A percentile compares a stretch with the other conserved stretches of the same genome.
phyloP scores from a whole-genome alignment of 1,140 invertebrate species.

The Brachionus rotundiformis region DNA sequence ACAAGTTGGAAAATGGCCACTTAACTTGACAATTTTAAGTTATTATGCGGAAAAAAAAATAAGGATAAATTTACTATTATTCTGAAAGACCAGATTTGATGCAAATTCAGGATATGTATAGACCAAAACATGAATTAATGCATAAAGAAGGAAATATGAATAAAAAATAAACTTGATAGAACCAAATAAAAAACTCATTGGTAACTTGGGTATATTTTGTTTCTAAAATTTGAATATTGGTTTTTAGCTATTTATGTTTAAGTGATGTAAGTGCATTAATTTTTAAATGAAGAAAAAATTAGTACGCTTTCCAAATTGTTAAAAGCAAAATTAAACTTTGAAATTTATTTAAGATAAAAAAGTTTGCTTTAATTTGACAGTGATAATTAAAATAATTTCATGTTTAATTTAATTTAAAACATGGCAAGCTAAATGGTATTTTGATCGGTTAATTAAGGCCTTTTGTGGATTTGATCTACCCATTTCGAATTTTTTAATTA shows the following conservation, averaged over 20 bases:
- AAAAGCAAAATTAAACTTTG: slow-evolving; percentile 7
- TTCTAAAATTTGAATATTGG: not conserved
- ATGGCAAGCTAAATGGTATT: not conserved
- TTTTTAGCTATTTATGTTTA: not conserved
- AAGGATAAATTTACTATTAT: slow-evolving; percentile 13
- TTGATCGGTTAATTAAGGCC: too few relatives aligned
- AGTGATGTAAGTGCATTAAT: not conserved
- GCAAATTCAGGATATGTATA: not conserved
- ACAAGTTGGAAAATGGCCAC: slow-evolving; percentile 22
- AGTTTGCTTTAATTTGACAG: slow-evolving; percentile 5
- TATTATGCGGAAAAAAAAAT: too few relatives aligned
- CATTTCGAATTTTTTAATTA: not conserved
- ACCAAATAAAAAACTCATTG: not conserved
- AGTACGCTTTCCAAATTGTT: not conserved
- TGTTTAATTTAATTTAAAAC: not conserved
- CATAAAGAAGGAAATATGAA: slow-evolving; percentile 2
- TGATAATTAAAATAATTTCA: not conserved
- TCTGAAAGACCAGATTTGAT: not conserved
- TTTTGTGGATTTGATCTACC: not conserved
- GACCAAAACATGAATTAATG: not conserved
- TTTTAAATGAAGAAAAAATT: not conserved
- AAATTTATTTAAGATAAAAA: not conserved
- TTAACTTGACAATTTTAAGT: too few relatives aligned
- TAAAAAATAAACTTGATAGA: slow-evolving; percentile 8
- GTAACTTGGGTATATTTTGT: not conserved